Evolutionary conservation across 2,797 vertebrate species (phyloP).

Genomic region (Diplodus puntazzo): DNA sequence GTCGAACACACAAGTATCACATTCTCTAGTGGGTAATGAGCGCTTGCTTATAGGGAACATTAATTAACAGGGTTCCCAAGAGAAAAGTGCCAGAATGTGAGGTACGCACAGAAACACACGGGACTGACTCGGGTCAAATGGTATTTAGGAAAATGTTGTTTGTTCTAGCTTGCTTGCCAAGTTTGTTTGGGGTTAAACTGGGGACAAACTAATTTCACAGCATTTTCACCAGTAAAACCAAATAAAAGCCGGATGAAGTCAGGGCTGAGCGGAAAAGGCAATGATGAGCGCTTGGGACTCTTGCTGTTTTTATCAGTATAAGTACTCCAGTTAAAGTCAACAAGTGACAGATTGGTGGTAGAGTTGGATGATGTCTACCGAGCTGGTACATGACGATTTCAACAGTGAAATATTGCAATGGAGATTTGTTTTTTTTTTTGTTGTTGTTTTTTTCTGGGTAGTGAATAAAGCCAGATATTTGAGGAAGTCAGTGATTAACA

Average conservation of each 20-base stretch:
- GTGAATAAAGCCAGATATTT: no score
- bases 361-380: no score
- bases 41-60: conserved; percentile 42
- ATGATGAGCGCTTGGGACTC: not conserved
- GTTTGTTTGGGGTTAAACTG: conserved; percentile 43
- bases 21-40: conserved; percentile 61
- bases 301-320: not conserved
- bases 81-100: conserved; percentile 49
- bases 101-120: conserved; percentile 19
- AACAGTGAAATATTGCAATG: no score
- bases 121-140: conserved; percentile 43
- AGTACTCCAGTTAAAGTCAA: not conserved
- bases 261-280: not conserved
- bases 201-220: conserved; percentile 24
- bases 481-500: no score
- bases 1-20: conserved; percentile 28
- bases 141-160: conserved; percentile 49
- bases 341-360: not conserved
- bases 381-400: no score
- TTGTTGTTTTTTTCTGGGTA: no score
- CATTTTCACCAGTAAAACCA: not conserved
- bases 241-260: not conserved
- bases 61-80: conserved; percentile 72
- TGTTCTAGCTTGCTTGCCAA: conserved; percentile 32
- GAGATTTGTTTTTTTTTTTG: no score